Evolutionary conservation across 92 coral and sea anemone genomes (phyloP).

Genomic region (Siderastrea radians): DNA sequence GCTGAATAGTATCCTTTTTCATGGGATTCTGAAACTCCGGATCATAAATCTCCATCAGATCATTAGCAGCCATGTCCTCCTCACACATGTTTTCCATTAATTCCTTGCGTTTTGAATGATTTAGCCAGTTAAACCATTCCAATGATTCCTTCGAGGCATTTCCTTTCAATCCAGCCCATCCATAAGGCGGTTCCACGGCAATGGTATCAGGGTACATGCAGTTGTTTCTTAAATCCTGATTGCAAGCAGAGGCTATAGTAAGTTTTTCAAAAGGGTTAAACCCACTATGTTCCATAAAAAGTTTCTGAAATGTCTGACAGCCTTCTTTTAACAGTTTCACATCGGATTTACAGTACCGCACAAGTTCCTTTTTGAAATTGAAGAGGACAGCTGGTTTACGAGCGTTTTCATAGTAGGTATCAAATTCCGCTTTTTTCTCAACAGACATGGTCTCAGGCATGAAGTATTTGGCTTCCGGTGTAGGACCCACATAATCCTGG

Average conservation of each 20-base stretch:
- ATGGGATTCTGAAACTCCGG: too few relatives aligned
- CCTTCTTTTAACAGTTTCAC: slow-evolving; percentile 23
- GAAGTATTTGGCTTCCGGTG: slow-evolving; percentile 1
- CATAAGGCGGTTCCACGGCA: slow-evolving; percentile 10
- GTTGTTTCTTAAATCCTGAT: slow-evolving; percentile 6
- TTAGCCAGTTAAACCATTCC: slow-evolving; percentile 25
- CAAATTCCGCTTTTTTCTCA: slow-evolving; percentile 16
- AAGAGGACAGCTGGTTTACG: neutral
- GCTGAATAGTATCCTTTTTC: too few relatives aligned
- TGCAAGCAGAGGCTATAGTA: slow-evolving; percentile 39
- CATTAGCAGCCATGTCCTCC: too few relatives aligned
- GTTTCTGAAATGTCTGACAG: slow-evolving; percentile 1
- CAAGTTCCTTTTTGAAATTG: slow-evolving; percentile 36
- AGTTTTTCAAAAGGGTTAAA: slow-evolving; percentile 15
- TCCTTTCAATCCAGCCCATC: neutral
- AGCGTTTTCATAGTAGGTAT: slow-evolving; percentile 27
- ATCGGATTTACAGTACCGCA: slow-evolving; percentile 21
- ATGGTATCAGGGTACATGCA: slow-evolving; percentile 10
- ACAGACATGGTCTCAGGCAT: slow-evolving; percentile 36
- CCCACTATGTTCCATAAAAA: too few relatives aligned
- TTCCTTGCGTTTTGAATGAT: neutral
- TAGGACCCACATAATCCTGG: slow-evolving; percentile 34
- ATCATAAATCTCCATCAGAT: too few relatives aligned
- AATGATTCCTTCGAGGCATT: slow-evolving; percentile 12
- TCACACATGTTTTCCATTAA: too few relatives aligned